phyloP scores from a whole-genome alignment of 37 sponge, comb jelly and placozoan species.

The Corticium candelabrum region DNA sequence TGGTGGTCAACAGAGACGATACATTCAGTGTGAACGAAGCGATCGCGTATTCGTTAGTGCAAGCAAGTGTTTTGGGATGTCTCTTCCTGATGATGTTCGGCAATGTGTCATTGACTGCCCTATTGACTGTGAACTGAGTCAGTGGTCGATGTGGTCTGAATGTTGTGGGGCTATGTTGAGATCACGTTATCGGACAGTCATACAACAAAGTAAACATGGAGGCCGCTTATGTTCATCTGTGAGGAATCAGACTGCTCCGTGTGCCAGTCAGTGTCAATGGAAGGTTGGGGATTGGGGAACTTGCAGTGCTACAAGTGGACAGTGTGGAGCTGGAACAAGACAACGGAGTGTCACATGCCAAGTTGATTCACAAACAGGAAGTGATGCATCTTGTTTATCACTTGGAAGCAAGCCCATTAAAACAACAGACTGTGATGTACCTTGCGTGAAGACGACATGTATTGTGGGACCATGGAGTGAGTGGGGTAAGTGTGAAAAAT shows the following conservation, averaged over 20 bases:
- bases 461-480: background rate
- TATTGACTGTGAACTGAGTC: background rate
- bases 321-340: background rate
- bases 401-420: background rate
- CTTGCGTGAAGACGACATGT: background rate
- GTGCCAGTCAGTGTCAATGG: background rate
- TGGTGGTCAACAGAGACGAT: background rate
- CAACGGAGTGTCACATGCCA: background rate
- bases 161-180: background rate
- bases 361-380: background rate
- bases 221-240: background rate
- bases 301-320: background rate
- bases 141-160: background rate
- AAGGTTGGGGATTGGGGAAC: background rate
- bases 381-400: background rate
- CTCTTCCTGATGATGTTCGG: background rate
- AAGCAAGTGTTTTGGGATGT: background rate
- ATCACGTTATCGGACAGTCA: background rate
- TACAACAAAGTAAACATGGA: background rate
- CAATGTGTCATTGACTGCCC: background rate
- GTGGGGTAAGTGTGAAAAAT: background rate
- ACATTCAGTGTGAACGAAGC: background rate
- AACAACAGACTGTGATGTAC: background rate
- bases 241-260: background rate
- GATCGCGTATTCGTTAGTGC: background rate